Evolutionary conservation across 2,113 vertebrate genomes (phyloP), one percentile per base, ranked within the genome.

Genomic region (Sinocyclocheilus anophthalmus): DNA sequence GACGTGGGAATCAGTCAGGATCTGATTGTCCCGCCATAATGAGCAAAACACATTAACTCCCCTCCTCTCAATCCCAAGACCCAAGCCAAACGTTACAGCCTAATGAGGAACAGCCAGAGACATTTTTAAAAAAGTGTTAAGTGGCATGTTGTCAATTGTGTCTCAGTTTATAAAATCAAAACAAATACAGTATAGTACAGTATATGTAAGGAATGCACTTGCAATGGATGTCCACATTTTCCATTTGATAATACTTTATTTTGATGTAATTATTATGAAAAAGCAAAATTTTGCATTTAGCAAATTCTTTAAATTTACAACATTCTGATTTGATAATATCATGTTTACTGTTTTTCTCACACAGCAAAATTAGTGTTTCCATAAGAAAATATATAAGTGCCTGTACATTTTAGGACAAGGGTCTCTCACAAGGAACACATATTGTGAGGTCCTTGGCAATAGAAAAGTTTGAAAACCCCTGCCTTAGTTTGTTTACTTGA

Each of bases 11-110:
- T 65, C 16, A 30, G 13, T 9, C 76, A 26, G 12, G 61, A 59
- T 88, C 83, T 57, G 48, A 75, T 50, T 81, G 50, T 50, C 22
- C n/a, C 24, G 16, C 65, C 72, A 78, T 88, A 88, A 88, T 83
- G 76, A 88, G 80, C 39, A 77, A 53, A 67, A 72, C 26, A 39
- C 67, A 70, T 37, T 37, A 14, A 45, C 39, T 45, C 10, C 70
- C 70, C 18, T 6, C 18, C 9, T 45, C 20, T 24, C 42, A 76
- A 48, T 24, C 39, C 57, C 20, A n/a, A 76, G 42, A 76, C 3
- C 11, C 42, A 76, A 76, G 72, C 39, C 72, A 75, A n/a, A 13
- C 7, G 10, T 45, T 75, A 75, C 8, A n/a, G 20, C 20, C n/a
- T 75, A 76, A n/a, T 76, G n/a, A 50, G 20, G 22, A 48, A 45